A percentile compares a stretch with the other conserved stretches of the same genome.
phyloP scores from a whole-genome alignment of 2,113 vertebrate species.

The Marmota flaviventris region DNA sequence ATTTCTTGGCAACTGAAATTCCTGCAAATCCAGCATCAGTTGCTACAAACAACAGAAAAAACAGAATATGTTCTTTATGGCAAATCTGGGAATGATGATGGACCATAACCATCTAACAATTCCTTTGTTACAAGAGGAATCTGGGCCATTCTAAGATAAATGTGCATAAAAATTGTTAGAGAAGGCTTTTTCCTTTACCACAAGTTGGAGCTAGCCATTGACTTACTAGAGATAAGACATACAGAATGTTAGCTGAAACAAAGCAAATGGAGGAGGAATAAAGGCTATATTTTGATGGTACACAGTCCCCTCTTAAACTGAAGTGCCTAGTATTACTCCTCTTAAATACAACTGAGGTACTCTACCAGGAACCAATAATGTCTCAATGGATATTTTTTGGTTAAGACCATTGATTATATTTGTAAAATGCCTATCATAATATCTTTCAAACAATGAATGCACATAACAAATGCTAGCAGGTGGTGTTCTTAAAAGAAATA shows the following conservation, averaged over 20 bases:
- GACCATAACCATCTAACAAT: not conserved
- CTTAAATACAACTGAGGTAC: not conserved
- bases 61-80: not conserved
- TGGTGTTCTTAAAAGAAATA: not conserved
- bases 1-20: not conserved
- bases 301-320: not conserved
- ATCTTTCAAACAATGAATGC: not conserved
- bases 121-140: not conserved
- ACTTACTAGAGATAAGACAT: conserved; percentile 29
- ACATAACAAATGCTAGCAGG: not conserved
- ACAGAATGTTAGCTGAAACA: not conserved
- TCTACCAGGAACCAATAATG: not conserved
- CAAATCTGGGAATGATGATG: not conserved
- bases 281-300: conserved; percentile 19
- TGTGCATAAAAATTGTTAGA: not conserved
- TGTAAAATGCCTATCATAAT: not conserved
- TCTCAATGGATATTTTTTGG: not conserved
- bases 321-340: not conserved
- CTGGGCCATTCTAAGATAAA: conserved; percentile 9
- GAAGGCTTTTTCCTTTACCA: not conserved
- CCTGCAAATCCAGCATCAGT: conserved; percentile 11
- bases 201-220: not conserved
- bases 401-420: not conserved
- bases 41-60: not conserved
- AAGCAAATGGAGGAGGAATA: not conserved